Conservation (phyloP, 2,113 vertebrate genomes). For the Gasterosteus aculeatus region DNA sequence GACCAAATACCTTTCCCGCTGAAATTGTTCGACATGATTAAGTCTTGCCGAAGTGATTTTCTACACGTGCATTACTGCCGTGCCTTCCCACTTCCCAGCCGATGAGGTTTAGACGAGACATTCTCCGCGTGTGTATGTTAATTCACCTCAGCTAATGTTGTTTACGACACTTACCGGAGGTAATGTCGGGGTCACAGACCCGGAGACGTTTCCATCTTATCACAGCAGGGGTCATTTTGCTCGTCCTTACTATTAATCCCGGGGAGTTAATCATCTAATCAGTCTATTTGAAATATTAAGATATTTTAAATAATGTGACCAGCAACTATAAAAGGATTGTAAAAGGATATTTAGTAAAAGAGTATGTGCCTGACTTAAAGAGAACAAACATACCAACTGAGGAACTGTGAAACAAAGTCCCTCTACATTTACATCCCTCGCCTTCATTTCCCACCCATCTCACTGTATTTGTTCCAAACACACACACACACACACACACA, state of each 20-base stretch:
- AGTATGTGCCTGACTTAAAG: not conserved
- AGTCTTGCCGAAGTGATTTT: constrained; percentile 69
- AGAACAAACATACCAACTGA: not conserved
- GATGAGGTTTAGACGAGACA: constrained; percentile 50
- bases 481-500: constrained; percentile 32
- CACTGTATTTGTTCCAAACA: constrained; percentile 20
- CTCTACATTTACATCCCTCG: not conserved
- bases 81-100: constrained; percentile 30
- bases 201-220: constrained; percentile 51
- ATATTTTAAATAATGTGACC: constrained; percentile 12
- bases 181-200: constrained; percentile 73
- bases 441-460: constrained; percentile 32
- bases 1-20: constrained; percentile 65
- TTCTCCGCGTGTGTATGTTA: constrained; percentile 76
- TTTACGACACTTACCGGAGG: constrained; percentile 71
- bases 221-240: constrained; percentile 45
- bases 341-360: constrained; percentile 6
- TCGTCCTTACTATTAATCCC: constrained; percentile 56
- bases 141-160: constrained; percentile 72
- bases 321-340: not conserved
- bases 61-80: constrained; percentile 66
- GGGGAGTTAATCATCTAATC: constrained; percentile 46
- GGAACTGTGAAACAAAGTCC: constrained; percentile 4
- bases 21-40: constrained; percentile 78
- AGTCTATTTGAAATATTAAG: constrained; percentile 14